Percentiles rank a stretch among this genome's conserved stretches.
Evolutionary conservation across 2,113 vertebrate genomes (phyloP).

Genomic region (Salminus brasiliensis): DNA sequence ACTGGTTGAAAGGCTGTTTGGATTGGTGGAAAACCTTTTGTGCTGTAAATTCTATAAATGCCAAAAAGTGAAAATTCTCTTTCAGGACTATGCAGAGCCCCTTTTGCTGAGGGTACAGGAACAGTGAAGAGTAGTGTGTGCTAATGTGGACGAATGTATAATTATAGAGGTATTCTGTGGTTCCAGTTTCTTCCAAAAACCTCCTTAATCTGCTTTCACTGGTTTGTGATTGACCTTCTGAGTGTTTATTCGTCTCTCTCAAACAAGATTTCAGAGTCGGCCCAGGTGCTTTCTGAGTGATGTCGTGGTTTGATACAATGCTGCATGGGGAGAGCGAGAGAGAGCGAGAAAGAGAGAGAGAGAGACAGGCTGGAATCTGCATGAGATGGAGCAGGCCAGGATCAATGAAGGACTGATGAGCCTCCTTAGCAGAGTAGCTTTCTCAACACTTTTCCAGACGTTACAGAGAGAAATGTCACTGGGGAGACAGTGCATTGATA

Average conservation of each 20-base stretch:
- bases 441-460: slow-evolving; percentile 40
- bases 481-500: slow-evolving; percentile 42
- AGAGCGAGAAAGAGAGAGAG: neutral
- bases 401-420: slow-evolving; percentile 44
- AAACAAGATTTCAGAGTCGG: neutral
- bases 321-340: neutral
- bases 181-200: no score
- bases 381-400: slow-evolving; percentile 19
- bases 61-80: no score
- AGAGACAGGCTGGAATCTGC: slow-evolving; percentile 27
- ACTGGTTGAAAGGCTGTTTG: no score
- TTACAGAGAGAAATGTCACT: slow-evolving; percentile 34
- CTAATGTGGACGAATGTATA: no score
- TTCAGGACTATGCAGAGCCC: no score
- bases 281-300: neutral
- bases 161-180: no score
- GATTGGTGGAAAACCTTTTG: no score
- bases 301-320: neutral
- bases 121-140: no score
- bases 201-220: neutral
- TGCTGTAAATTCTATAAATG: no score
- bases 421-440: slow-evolving; percentile 29
- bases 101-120: no score
- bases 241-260: neutral
- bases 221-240: neutral